These are phyloP conservation scores for Phyto melanocephala DNA, from an alignment of 2,888 invertebrate species.

Conservation along the genomic window DNA sequence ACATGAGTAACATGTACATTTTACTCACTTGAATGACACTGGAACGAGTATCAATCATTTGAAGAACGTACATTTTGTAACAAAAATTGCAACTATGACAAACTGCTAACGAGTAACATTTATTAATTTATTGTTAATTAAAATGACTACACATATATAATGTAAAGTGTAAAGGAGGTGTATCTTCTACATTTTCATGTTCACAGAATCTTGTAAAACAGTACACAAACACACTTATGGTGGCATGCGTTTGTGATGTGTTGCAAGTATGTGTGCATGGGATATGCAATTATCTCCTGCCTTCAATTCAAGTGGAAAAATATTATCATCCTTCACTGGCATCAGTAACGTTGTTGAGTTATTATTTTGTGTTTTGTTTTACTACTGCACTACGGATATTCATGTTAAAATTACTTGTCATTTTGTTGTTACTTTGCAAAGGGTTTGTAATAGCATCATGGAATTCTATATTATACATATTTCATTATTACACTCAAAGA, in stretches of 20 bases:
- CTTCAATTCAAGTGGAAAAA: constrained; percentile 36
- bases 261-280: background rate
- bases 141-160: constrained; percentile 11
- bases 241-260: background rate
- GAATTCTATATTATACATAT: background rate
- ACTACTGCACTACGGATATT: constrained; percentile 3
- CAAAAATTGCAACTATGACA: constrained; percentile 8
- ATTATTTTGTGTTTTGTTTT: background rate
- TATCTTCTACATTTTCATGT: background rate
- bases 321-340: constrained; percentile 37
- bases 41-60: constrained; percentile 11
- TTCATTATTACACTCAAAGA: constrained; percentile 5
- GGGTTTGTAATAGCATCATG: background rate
- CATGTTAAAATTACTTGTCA: constrained; percentile 56
- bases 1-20: too few species aligned
- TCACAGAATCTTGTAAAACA: background rate
- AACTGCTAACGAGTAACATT: background rate
- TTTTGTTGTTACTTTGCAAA: background rate
- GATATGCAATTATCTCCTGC: constrained; percentile 17
- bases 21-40: background rate
- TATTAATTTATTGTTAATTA: constrained; percentile 45
- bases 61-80: background rate
- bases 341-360: background rate
- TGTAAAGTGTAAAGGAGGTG: background rate
- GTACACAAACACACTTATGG: background rate